phyloP scores from a whole-genome alignment of 2,797 vertebrate species.

The Enteromius thamalakanensis region DNA sequence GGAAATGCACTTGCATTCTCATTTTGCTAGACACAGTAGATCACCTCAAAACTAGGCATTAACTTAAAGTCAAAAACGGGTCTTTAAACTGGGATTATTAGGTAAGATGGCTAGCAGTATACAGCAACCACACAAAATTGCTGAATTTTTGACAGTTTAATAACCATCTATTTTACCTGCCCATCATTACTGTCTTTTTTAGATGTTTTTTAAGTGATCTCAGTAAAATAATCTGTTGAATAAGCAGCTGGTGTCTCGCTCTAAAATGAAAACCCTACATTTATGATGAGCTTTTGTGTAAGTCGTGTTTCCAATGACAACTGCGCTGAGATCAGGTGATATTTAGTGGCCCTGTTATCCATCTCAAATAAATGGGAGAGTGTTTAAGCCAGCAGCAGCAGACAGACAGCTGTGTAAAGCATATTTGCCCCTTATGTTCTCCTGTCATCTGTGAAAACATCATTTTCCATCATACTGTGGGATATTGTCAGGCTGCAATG shows the following conservation, averaged over 20 bases:
- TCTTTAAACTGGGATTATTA: not conserved
- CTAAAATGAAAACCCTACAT: not conserved
- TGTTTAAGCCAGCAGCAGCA: not conserved
- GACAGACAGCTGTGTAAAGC: slow-evolving; percentile 8
- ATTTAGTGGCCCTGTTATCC: not conserved
- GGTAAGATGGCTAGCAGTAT: not conserved
- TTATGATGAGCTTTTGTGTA: slow-evolving; percentile 2
- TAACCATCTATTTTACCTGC: not conserved
- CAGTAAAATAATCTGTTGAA: slow-evolving; percentile 1
- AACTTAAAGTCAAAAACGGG: not conserved
- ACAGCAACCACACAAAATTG: not conserved
- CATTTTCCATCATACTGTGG: not conserved
- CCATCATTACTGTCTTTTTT: not conserved
- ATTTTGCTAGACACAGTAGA: not conserved
- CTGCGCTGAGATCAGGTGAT: slow-evolving; percentile 6
- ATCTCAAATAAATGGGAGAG: not conserved
- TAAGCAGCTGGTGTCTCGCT: not conserved
- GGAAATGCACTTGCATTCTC: not conserved
- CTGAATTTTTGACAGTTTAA: not conserved
- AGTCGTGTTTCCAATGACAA: slow-evolving; percentile 37
- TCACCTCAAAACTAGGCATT: not conserved
- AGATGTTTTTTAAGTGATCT: not conserved
- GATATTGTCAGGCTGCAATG: not conserved
- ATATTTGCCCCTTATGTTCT: slow-evolving; percentile 5
- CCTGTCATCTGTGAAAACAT: slow-evolving; percentile 19